Evolutionary conservation across 2,113 vertebrate genomes (phyloP).

Genomic region (Sciurus niger): DNA sequence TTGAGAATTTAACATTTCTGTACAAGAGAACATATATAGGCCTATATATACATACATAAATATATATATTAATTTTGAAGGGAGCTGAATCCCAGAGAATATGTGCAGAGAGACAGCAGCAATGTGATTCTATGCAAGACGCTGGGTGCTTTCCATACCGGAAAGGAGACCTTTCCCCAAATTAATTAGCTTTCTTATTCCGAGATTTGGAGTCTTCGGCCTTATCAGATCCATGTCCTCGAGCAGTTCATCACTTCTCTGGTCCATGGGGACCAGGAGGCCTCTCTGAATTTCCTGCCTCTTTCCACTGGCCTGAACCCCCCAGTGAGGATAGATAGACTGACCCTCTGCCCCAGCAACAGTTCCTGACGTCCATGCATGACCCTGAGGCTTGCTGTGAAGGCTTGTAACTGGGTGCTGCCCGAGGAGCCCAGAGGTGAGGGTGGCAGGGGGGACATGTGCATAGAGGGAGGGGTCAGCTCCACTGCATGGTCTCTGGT

Average conservation of each 20-base stretch:
- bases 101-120: neutral
- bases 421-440: neutral
- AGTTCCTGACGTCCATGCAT: neutral
- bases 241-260: conserved; percentile 74
- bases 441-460: neutral
- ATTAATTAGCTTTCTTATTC: conserved; percentile 83
- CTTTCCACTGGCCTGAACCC: neutral
- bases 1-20: conserved; percentile 87
- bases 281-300: neutral
- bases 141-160: conserved; percentile 48
- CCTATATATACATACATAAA: conserved; percentile 56
- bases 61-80: neutral
- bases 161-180: conserved; percentile 56
- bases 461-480: neutral
- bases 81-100: neutral
- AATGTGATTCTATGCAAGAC: conserved; percentile 37
- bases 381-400: neutral
- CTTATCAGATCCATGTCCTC: conserved; percentile 40
- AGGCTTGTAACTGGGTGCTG: neutral
- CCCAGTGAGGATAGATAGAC: neutral
- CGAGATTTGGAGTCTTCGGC: conserved; percentile 43
- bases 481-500: neutral
- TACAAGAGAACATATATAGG: conserved; percentile 77
- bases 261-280: neutral
- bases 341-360: neutral